phyloP scores from a whole-genome alignment of 1,140 invertebrate species.

The Ephestia elutella region DNA sequence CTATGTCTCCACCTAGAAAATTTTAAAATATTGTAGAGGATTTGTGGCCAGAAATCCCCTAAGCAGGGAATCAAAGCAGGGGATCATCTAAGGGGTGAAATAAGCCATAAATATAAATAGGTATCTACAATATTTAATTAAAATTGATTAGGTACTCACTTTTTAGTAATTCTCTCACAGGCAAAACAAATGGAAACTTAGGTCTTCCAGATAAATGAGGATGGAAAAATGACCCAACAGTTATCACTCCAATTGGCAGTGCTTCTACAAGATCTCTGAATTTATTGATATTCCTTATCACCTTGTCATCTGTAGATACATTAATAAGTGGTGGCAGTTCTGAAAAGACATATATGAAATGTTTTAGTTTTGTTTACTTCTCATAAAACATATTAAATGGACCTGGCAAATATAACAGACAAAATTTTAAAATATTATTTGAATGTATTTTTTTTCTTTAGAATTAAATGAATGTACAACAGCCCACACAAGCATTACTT shows the following conservation, averaged over 20 bases:
- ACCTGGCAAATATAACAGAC: too few species aligned
- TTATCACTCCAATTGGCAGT: conserved; percentile 78
- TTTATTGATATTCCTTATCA: conserved; percentile 55
- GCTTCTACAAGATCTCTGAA: conserved; percentile 78
- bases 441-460: too few species aligned
- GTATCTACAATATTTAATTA: neutral
- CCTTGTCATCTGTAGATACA: conserved; percentile 61
- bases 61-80: too few species aligned
- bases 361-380: too few species aligned
- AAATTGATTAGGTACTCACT: conserved; percentile 71
- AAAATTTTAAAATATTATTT: too few species aligned
- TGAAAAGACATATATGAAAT: conserved; percentile 46
- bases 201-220: conserved; percentile 77
- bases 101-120: too few species aligned
- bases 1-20: conserved; percentile 70
- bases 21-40: too few species aligned
- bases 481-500: too few species aligned
- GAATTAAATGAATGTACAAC: too few species aligned
- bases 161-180: conserved; percentile 76
- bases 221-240: conserved; percentile 81
- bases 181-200: conserved; percentile 79
- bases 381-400: too few species aligned
- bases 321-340: conserved; percentile 75
- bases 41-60: too few species aligned
- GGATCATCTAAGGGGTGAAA: too few species aligned